Evolutionary conservation across 2,797 vertebrate species (phyloP).

Genomic region (Eleutherodactylus coqui): DNA sequence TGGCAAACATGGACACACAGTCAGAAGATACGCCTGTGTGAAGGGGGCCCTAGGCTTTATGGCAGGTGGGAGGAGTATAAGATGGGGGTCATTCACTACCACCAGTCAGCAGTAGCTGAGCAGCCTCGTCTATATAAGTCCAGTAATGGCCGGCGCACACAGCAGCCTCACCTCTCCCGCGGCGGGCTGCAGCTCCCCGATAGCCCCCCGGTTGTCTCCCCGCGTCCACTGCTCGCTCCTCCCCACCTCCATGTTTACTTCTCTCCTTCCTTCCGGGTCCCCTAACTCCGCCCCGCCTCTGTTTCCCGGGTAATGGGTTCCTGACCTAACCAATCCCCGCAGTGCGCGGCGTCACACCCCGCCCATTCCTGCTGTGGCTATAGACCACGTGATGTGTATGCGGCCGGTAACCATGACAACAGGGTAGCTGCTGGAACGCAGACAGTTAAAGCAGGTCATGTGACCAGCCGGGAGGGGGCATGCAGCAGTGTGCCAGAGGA

Average conservation of each 20-base stretch:
- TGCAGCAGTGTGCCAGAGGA: too few relatives aligned
- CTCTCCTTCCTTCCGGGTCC: conserved; percentile 37
- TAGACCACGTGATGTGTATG: conserved; percentile 24
- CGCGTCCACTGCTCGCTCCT: neutral
- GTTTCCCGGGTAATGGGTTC: conserved; percentile 1
- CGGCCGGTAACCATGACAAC: conserved; percentile 30
- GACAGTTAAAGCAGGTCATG: neutral
- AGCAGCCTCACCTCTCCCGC: too few relatives aligned
- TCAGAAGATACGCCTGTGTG: too few relatives aligned
- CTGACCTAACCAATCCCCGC: neutral
- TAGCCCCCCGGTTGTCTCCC: too few relatives aligned
- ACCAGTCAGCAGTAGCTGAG: too few relatives aligned
- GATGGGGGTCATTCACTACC: too few relatives aligned
- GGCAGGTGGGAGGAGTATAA: too few relatives aligned
- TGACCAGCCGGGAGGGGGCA: neutral
- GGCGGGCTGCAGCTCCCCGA: too few relatives aligned
- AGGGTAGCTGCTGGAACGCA: neutral
- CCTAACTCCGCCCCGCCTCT: neutral
- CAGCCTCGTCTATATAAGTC: too few relatives aligned
- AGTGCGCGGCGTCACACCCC: neutral
- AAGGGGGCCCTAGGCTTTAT: too few relatives aligned
- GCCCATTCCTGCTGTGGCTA: neutral
- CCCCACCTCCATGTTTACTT: conserved; percentile 40
- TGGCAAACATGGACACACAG: too few relatives aligned
- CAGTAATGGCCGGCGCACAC: too few relatives aligned